A percentile compares a stretch with the other conserved stretches of the same genome.
Evolutionary conservation across 2,888 invertebrate species (phyloP).

Genomic region (Creontiades dilutus): DNA sequence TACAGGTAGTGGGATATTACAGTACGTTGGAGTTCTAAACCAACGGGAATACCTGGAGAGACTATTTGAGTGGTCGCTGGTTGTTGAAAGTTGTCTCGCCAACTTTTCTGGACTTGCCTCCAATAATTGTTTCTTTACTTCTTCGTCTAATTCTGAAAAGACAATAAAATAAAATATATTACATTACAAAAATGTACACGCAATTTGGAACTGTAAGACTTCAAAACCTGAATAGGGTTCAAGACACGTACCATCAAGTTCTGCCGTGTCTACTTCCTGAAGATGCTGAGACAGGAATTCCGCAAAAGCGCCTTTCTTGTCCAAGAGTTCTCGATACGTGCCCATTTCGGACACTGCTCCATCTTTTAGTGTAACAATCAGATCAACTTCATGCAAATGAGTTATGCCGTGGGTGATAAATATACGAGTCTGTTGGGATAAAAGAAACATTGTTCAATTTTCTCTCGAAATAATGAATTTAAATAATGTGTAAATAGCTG

Average conservation of each 20-base stretch:
- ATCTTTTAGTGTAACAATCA: conserved; percentile 81
- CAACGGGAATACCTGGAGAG: conserved; percentile 21
- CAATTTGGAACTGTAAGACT: background rate
- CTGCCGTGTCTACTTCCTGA: conserved; percentile 71
- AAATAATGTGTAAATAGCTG: too few species aligned
- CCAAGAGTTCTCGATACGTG: conserved; percentile 81
- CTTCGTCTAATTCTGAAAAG: conserved; percentile 59
- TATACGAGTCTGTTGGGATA: conserved; percentile 79
- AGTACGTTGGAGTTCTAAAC: too few species aligned
- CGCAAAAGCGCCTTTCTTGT: conserved; percentile 78
- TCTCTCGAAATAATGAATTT: too few species aligned
- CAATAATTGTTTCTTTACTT: conserved; percentile 55
- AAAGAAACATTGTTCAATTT: too few species aligned
- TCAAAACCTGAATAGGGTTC: too few species aligned
- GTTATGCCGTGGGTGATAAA: conserved; percentile 83
- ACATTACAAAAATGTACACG: background rate
- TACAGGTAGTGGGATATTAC: too few species aligned
- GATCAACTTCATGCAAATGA: conserved; percentile 81
- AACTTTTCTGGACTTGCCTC: conserved; percentile 54
- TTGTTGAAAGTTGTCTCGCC: conserved; percentile 20
- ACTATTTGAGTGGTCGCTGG: conserved; percentile 45
- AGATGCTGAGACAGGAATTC: conserved; percentile 76
- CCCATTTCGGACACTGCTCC: conserved; percentile 81
- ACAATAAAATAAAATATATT: background rate
- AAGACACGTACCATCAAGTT: conserved; percentile 58